Evolutionary conservation across 2,113 vertebrate genomes (phyloP).

Genomic region (Lipophrys pholis): DNA sequence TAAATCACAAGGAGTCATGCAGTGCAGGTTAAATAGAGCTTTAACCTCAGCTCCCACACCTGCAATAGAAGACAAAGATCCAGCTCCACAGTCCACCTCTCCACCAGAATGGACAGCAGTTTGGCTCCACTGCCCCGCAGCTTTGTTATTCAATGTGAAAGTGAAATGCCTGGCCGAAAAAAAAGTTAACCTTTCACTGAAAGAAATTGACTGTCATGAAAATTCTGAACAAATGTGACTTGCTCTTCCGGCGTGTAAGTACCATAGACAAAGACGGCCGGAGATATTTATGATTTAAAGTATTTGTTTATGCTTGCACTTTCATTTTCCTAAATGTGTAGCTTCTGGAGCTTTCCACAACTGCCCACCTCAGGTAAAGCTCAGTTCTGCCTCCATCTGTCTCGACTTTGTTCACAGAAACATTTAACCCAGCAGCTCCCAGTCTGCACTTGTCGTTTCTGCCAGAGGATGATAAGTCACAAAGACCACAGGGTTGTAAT

Average conservation of each 20-base stretch:
- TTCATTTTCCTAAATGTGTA: slow-evolving; percentile 30
- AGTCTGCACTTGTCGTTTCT: slow-evolving; percentile 11
- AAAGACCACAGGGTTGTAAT: slow-evolving; percentile 53
- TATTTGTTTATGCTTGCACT: slow-evolving; percentile 33
- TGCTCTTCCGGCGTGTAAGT: slow-evolving; percentile 30
- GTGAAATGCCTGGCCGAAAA: slow-evolving; percentile 33
- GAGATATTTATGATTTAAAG: slow-evolving; percentile 21
- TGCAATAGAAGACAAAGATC: slow-evolving; percentile 47
- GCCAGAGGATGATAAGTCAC: slow-evolving; percentile 38
- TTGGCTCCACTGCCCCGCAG: slow-evolving; percentile 34
- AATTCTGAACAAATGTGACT: slow-evolving; percentile 50
- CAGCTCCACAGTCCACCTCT: slow-evolving; percentile 23
- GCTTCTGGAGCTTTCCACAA: slow-evolving; percentile 16
- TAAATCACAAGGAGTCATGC: slow-evolving; percentile 45
- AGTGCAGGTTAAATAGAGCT: slow-evolving; percentile 63
- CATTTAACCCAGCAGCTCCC: slow-evolving; percentile 36
- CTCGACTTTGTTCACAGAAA: slow-evolving; percentile 10
- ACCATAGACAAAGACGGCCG: slow-evolving; percentile 37
- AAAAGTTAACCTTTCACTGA: slow-evolving; percentile 45
- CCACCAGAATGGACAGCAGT: slow-evolving; percentile 26
- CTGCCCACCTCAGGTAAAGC: slow-evolving; percentile 34
- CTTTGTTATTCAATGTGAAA: slow-evolving; percentile 56
- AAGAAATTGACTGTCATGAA: slow-evolving; percentile 49
- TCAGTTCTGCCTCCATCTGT: background rate
- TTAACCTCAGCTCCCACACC: slow-evolving; percentile 40